Evolutionary conservation across 2,113 vertebrate genomes (phyloP).

Genomic region (Athene noctua): DNA sequence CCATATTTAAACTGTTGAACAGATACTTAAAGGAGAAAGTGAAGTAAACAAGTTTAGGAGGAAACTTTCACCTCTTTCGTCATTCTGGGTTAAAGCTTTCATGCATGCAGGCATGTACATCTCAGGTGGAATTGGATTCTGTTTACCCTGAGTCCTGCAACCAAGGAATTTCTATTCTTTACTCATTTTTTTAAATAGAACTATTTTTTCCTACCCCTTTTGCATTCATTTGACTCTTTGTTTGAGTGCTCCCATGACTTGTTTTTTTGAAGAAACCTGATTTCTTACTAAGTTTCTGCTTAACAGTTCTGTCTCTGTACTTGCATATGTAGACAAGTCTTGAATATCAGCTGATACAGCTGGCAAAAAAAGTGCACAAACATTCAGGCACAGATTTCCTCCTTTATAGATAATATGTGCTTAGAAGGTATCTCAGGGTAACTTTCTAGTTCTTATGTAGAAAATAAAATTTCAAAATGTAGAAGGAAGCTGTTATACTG

Average conservation of each 20-base stretch:
- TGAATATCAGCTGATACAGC: background rate
- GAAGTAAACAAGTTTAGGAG: background rate
- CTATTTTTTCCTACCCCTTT: background rate
- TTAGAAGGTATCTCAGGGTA: background rate
- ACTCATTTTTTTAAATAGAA: background rate
- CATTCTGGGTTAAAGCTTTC: background rate
- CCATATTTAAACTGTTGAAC: background rate
- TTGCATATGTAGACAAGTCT: background rate
- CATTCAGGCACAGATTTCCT: background rate
- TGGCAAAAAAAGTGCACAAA: background rate
- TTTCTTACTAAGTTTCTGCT: background rate
- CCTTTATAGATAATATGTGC: background rate
- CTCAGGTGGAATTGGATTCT: background rate
- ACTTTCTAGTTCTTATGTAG: background rate
- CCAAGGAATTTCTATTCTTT: background rate
- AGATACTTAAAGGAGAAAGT: background rate
- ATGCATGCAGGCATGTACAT: background rate
- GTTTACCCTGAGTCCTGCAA: background rate
- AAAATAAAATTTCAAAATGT: background rate
- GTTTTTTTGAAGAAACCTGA: background rate
- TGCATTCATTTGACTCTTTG: background rate
- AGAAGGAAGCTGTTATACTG: background rate
- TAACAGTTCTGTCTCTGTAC: background rate
- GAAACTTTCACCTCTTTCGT: background rate
- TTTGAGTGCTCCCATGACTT: background rate